Percentiles rank a stretch among this genome's conserved stretches.
Conservation (phyloP, 2,888 invertebrate genomes). For the Melikaiella ostensackeni region DNA sequence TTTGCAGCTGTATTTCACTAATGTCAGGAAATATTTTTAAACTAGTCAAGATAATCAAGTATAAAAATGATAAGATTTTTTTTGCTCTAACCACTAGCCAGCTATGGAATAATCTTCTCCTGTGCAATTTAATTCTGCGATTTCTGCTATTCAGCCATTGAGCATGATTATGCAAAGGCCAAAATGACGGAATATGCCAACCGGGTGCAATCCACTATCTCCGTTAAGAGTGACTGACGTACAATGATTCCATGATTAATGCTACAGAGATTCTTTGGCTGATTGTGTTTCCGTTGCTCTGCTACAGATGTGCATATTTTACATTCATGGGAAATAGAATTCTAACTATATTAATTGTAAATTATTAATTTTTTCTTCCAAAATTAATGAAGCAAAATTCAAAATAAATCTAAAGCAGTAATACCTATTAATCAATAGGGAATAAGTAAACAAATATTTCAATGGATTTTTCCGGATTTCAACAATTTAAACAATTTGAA, state of each 20-base stretch:
- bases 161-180: constrained; percentile 26
- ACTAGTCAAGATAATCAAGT: too few relatives aligned
- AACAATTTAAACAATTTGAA: too few relatives aligned
- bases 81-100: not conserved
- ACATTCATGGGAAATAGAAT: not conserved
- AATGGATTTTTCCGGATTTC: too few relatives aligned
- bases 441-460: too few relatives aligned
- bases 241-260: constrained; percentile 30
- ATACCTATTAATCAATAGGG: too few relatives aligned
- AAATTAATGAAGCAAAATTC: too few relatives aligned
- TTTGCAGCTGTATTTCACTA: too few relatives aligned
- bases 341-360: not conserved
- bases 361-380: too few relatives aligned
- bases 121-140: not conserved
- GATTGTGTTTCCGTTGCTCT: constrained; percentile 21
- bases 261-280: constrained; percentile 22
- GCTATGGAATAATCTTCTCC: not conserved
- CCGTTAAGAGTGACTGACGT: constrained; percentile 29
- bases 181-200: constrained; percentile 30
- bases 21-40: too few relatives aligned
- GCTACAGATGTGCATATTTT: not conserved
- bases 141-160: constrained; percentile 5
- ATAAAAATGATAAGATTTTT: not conserved
- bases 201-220: constrained; percentile 11
- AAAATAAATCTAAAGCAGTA: too few relatives aligned